Evolutionary conservation across 2,888 invertebrate genomes (phyloP).

Genomic region (Bellardia pandia): DNA sequence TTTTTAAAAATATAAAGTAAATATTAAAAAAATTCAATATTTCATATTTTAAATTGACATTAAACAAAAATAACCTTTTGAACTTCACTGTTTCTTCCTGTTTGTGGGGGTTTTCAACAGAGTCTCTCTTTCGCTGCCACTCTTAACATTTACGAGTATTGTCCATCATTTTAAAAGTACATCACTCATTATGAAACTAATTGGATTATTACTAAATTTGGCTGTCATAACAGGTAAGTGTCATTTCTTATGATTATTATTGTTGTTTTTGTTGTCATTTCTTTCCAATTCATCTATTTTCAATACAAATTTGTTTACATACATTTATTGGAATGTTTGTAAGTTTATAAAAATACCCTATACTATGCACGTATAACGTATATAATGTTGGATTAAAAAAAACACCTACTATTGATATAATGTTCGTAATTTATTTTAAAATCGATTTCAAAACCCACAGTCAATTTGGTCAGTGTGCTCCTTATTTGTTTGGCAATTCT

Average conservation of each 20-base stretch:
- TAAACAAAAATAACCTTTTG: background rate
- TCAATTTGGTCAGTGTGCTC: background rate
- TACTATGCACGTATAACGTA: background rate
- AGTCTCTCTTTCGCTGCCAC: conserved; percentile 9
- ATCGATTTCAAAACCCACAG: background rate
- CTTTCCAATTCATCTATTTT: conserved; percentile 44
- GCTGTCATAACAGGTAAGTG: conserved; percentile 83
- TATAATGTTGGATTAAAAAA: background rate
- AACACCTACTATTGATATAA: background rate
- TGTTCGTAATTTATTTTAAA: background rate
- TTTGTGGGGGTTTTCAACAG: background rate
- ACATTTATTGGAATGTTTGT: background rate
- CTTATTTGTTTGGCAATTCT: conserved; percentile 3
- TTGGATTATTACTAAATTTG: conserved; percentile 84
- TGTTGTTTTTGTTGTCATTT: conserved; percentile 35
- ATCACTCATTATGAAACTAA: conserved; percentile 79
- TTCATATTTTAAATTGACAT: background rate
- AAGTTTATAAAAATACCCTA: background rate
- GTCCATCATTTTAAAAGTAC: conserved; percentile 34
- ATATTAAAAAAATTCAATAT: conserved; percentile 1
- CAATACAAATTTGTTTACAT: conserved; percentile 14
- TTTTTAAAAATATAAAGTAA: background rate
- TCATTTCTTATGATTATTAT: conserved; percentile 31
- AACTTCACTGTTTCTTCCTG: background rate
- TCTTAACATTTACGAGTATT: conserved; percentile 12